Base-by-base conservation (phyloP, 2,797 vertebrate species). In the Platalea minor region DNA sequence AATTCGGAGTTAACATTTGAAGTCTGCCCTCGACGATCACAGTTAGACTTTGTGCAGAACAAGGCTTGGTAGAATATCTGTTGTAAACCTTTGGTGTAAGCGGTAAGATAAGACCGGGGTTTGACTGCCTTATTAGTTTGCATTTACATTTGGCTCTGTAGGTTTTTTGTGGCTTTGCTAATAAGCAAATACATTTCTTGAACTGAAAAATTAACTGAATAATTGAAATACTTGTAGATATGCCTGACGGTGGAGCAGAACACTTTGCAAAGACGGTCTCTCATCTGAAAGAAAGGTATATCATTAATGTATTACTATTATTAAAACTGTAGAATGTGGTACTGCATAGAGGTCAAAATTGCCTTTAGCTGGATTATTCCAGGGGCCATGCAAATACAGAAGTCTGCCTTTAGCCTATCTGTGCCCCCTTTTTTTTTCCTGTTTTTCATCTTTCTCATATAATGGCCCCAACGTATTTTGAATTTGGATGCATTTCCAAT, bases 211-310 rank as follows among this genome's bases (percentile, higher is more conserved):
- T 92, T 96, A 93, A 96, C 51, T 63, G 69, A 84, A 17, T 85
- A 33, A 74, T 51, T 95, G 11, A 69, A 85, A 93, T 97, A 37
- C 93, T 96, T 92, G 45, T 94, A 99, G 99, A 99, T 98, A 94
- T 99, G 85, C 96, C 98, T 18, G 99, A 99, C 45, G 99, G 99
- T 84, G 99, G 99, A 46, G 99, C 99, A 3, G 98, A 98, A 79
- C 99, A 99, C 95, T 98, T 99, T 82, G 99, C 99, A 68, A 98
- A 98, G 94, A 99, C 99, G 0, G 99, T 99, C 41, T 97, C 97
- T 10, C 97, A 98, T 87, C 97, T 99, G 91, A 99, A 99, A 94
- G 98, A 99, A 98, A 99, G 98, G 99, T 99, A 98, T 19, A 24
- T 70, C 28, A 12, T 77, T 81, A n/a, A 45, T 45, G 29, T 65